Base-by-base conservation (phyloP, 2,888 invertebrate genomes). In the Priocnemis perturbator region DNA sequence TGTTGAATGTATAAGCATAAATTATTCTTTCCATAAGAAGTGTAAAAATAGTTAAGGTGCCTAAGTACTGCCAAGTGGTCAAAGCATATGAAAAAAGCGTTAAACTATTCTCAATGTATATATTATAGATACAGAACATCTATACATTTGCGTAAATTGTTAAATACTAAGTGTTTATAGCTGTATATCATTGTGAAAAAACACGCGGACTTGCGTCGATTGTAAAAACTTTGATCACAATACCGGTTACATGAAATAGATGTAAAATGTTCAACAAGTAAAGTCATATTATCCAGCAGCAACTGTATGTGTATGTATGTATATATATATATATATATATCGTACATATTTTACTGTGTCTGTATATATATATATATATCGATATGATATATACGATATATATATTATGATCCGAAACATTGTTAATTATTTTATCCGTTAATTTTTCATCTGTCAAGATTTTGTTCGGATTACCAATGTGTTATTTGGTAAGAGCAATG, bases 41-140 rank as follows among this genome's bases (percentile, higher is more conserved):
- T 53, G 11, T 37, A 11, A 9, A 37, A 20, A 57, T 48, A 37
- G 44, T 57, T 56, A 62, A 69, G 76, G 76, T 76, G 76, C 76
- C 76, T 76, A 76, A 68, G 63, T 68, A 76, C 76, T 76, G 76
- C 76, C 76, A 73, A 69, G 73, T 63, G 69, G 47, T 68, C 55
- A 52, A 66, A 70, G 76, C 76, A 70, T 66, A 76, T 52, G 26
- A 50, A 44, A 56, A 26, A 65, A 66, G 66, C 71, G 55, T 70
- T 63, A 62, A 58, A 70, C 60, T 47, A 59, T 70, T 69, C 59
- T 73, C 60, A 76, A 64, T 76, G 73, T 76, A 69, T 37, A 76
- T 74, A 74, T 64, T 70, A 73, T 60, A 68, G 20, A 68, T 55
- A 65, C 45, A 64, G 56, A 53, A 56, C 17, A 17, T 58, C 57